Evolutionary conservation across 2,888 invertebrate species (phyloP), one percentile per base, ranked within the genome.

Genomic region (Amiota minor): DNA sequence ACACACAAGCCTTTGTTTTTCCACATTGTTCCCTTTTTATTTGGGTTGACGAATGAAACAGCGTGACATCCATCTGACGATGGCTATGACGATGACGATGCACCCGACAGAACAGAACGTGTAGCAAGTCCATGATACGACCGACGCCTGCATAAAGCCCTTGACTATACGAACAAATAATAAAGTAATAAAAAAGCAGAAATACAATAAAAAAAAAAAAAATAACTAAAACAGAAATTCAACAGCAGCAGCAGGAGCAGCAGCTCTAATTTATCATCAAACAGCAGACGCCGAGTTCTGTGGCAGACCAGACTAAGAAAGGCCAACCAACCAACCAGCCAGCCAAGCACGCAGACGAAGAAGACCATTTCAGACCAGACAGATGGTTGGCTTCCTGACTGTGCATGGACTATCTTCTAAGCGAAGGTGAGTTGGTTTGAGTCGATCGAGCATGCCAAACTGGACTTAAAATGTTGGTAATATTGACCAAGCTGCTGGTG

Each of bases 221-320:
- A 61, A 61, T n/a, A 12, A 61, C 8, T 12, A 14, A 4, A 12
- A 62, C 45, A 35, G 45, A 20, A 35, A 62, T 14, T n/a, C 11
- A 62, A 10, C 20, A 16, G 16, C 20, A 16, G 59, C 20, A 20
- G 59, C 20, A 59, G 18, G 9, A 18, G n/a, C 76, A 76, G 74
- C 72, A 76, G 77, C 47, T 79, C 81, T 83, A 83, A 83, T 83
- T 84, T 83, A 83, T 83, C 82, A 84, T 83, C 81, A 79, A 83
- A 80, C 75, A 84, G 77, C 80, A 78, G 79, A 77, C 80, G 59
- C 20, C 59, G 59, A 12, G 16, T 53, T n/a, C n/a, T 20, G 20
- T 59, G 59, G 23, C 59, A 20, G 59, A 53, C 53, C 53, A 53
- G 53, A 53, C 14, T 35, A 35, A 35, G 35, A 35, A 2, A 35